phyloP scores from a whole-genome alignment of 2,113 vertebrate genomes.

The Acinonyx jubatus region DNA sequence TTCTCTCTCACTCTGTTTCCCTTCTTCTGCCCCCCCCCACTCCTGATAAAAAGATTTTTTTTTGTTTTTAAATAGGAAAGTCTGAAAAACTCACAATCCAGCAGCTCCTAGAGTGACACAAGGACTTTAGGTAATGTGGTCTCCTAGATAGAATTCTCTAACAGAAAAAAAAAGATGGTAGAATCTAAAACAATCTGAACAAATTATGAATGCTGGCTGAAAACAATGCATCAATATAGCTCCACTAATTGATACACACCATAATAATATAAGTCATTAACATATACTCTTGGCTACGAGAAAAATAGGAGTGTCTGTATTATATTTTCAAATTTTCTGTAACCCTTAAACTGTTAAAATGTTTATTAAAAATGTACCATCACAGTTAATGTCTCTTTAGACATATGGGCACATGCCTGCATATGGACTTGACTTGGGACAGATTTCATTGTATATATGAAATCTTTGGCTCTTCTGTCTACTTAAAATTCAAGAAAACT shows the following conservation, averaged over 20 bases:
- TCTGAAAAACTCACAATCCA: background rate
- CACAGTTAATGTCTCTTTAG: background rate
- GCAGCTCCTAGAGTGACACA: background rate
- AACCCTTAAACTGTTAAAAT: background rate
- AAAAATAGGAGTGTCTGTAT: background rate
- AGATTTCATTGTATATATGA: background rate
- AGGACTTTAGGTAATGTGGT: background rate
- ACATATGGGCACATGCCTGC: no score
- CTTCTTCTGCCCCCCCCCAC: no score
- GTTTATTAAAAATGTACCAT: background rate
- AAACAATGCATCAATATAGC: background rate
- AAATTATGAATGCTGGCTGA: background rate
- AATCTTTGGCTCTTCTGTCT: background rate
- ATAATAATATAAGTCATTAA: background rate
- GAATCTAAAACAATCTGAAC: background rate
- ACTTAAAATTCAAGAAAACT: background rate
- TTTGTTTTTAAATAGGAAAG: no score
- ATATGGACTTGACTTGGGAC: background rate
- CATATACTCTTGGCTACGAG: background rate
- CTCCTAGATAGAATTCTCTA: background rate
- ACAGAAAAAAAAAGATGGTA: background rate
- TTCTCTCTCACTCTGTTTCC: no score
- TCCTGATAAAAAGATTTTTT: no score
- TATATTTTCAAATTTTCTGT: background rate
- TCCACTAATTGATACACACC: background rate